Evolutionary conservation across 2,113 vertebrate species (phyloP).

Genomic region (Corythoichthys intestinalis): DNA sequence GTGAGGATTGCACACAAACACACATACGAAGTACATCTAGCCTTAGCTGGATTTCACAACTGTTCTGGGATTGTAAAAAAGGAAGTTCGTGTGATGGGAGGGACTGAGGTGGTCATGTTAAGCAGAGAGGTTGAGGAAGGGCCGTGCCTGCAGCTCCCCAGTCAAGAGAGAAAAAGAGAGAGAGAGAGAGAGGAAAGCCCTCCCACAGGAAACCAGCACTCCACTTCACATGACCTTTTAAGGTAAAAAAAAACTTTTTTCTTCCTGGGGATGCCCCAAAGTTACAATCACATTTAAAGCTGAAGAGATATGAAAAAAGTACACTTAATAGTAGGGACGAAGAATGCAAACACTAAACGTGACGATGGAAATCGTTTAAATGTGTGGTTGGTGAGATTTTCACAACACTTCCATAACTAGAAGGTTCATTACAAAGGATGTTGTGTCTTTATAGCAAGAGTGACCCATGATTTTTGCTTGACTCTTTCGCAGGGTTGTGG

Average conservation of each 20-base stretch:
- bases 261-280: constrained; percentile 44
- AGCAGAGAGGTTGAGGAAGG: constrained; percentile 52
- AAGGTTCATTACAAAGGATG: neutral
- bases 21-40: constrained; percentile 39
- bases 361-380: constrained; percentile 1
- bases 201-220: constrained; percentile 68
- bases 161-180: neutral
- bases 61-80: constrained; percentile 27
- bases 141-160: constrained; percentile 50
- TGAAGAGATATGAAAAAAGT: constrained; percentile 19
- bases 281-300: constrained; percentile 56
- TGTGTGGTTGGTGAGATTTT: constrained; percentile 30
- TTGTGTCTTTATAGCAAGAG: neutral
- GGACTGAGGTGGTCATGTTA: constrained; percentile 23
- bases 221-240: constrained; percentile 69
- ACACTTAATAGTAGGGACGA: neutral
- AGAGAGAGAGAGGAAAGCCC: constrained; percentile 42
- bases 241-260: constrained; percentile 63
- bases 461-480: constrained; percentile 9
- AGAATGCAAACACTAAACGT: neutral
- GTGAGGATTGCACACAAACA: neutral
- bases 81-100: constrained; percentile 30
- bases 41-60: constrained; percentile 43
- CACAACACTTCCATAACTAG: constrained; percentile 50
- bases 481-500: constrained; percentile 44